Conservation (phyloP, 2,797 vertebrate genomes). For the Manis pentadactyla region DNA sequence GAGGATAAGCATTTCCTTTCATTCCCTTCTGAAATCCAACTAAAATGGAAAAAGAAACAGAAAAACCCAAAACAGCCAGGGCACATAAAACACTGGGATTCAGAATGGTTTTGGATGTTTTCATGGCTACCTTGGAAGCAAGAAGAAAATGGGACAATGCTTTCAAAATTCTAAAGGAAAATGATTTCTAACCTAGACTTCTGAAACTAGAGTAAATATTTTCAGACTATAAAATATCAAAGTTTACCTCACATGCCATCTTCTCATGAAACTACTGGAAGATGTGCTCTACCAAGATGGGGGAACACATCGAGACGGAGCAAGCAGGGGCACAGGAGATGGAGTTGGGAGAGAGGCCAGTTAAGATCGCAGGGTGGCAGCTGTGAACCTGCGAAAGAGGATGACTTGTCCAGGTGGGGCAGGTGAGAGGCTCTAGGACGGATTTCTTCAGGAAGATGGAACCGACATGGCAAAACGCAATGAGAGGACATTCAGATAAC, state of each 20-base stretch:
- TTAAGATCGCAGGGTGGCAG: too few relatives aligned
- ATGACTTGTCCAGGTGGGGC: too few relatives aligned
- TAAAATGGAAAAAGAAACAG: neutral
- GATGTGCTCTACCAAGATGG: neutral
- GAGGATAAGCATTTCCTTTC: neutral
- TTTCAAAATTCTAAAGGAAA: slow-evolving; percentile 53
- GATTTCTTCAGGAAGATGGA: neutral
- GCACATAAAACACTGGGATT: neutral
- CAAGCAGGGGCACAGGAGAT: neutral
- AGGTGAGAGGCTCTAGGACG: neutral
- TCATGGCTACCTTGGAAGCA: neutral
- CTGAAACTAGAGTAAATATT: neutral
- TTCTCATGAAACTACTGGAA: neutral
- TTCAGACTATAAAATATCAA: neutral
- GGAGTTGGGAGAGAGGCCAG: neutral
- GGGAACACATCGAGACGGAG: neutral
- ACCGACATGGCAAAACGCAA: neutral
- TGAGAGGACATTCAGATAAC: neutral
- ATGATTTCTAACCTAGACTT: slow-evolving; percentile 10
- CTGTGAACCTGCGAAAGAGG: neutral
- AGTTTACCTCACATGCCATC: neutral
- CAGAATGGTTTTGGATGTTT: neutral
- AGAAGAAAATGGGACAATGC: neutral
- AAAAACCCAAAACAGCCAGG: neutral
- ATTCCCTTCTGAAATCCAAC: neutral